These are phyloP conservation scores for Thamnophis elegans DNA, from an alignment of 2,797 vertebrate genomes.

Conservation along the genomic window DNA sequence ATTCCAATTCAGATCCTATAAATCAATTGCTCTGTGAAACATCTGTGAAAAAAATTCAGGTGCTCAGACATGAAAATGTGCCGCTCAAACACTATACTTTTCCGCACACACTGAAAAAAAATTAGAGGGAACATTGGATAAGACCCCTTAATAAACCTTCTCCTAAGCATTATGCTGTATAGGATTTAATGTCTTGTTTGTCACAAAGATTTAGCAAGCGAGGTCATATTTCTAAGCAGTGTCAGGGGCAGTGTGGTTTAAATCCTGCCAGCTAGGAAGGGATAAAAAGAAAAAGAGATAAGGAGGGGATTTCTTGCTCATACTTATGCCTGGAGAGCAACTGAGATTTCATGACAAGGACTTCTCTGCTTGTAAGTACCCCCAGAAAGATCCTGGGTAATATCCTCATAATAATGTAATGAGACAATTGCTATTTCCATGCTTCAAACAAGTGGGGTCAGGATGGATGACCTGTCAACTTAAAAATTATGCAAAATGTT, in stretches of 20 bases:
- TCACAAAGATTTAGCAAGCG: not conserved
- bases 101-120: no score
- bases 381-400: slow-evolving; percentile 35
- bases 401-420: not conserved
- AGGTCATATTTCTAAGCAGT: slow-evolving; percentile 18
- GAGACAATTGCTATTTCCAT: not conserved
- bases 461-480: not conserved
- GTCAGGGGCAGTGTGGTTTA: slow-evolving; percentile 4
- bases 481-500: slow-evolving; percentile 67
- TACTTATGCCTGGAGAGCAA: slow-evolving; percentile 28
- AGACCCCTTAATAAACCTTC: not conserved
- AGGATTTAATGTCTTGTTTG: not conserved
- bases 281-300: not conserved
- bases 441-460: not conserved
- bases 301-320: slow-evolving; percentile 23
- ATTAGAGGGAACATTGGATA: no score
- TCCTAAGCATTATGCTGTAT: not conserved
- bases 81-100: no score
- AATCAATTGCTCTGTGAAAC: no score
- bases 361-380: not conserved
- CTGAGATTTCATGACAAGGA: not conserved
- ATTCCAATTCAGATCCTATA: no score
- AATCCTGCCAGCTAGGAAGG: not conserved
- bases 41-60: no score
- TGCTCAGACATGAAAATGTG: no score